These are phyloP conservation scores for Drosophila bocki DNA, from an alignment of 1,140 invertebrate genomes.

Conservation along the genomic window DNA sequence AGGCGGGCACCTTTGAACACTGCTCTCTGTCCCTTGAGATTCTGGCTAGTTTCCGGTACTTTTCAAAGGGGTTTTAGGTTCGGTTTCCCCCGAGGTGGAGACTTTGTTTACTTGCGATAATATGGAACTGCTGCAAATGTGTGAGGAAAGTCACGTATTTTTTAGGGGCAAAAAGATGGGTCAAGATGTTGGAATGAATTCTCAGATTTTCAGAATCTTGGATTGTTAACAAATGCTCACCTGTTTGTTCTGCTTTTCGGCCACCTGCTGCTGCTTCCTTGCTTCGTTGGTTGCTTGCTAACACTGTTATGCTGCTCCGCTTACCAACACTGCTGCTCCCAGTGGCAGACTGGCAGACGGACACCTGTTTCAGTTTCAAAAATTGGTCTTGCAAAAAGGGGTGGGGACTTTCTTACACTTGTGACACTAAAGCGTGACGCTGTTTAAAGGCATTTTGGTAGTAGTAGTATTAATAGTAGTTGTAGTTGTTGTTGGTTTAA, in stretches of 20 bases:
- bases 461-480: constrained; percentile 29
- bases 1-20: constrained; percentile 8
- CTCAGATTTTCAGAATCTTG: neutral
- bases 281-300: constrained; percentile 26
- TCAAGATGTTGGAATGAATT: neutral
- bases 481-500: constrained; percentile 34
- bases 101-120: constrained; percentile 31
- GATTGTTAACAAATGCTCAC: neutral
- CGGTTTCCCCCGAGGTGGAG: neutral
- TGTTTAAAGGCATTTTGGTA: constrained; percentile 78
- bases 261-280: constrained; percentile 20
- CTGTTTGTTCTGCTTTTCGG: constrained; percentile 11
- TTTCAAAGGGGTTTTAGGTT: neutral
- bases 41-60: too few relatives aligned
- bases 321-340: constrained; percentile 6
- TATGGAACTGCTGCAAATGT: constrained; percentile 25
- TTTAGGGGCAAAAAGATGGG: neutral
- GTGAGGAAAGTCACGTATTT: constrained; percentile 55
- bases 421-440: constrained; percentile 77
- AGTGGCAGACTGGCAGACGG: constrained; percentile 4
- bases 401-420: constrained; percentile 54
- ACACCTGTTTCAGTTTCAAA: constrained; percentile 43
- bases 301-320: constrained; percentile 22
- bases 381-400: constrained; percentile 26
- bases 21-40: neutral